phyloP scores from a whole-genome alignment of 2,113 vertebrate genomes.

The Rousettus leschenaultii region DNA sequence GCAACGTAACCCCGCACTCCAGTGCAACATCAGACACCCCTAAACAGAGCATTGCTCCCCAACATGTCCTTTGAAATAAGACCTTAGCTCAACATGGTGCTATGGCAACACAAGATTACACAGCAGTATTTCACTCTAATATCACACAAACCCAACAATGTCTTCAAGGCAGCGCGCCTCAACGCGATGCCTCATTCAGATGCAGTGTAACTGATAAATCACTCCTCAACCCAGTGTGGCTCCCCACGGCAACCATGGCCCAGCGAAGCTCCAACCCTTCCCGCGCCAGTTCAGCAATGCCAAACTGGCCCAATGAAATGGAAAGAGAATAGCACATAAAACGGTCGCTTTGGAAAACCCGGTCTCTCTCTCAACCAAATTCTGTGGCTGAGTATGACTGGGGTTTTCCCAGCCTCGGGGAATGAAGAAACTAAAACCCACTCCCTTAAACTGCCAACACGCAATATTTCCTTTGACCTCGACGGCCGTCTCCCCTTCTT shows the following conservation, averaged over 20 bases:
- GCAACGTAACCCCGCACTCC: rapidly evolving
- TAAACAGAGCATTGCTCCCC: rapidly evolving
- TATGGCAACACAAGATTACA: rapidly evolving
- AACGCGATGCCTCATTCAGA: rapidly evolving
- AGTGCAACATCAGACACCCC: rapidly evolving
- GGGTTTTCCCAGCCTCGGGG: conserved; percentile 56
- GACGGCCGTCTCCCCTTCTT: not conserved
- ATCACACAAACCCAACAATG: rapidly evolving
- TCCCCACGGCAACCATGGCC: rapidly evolving
- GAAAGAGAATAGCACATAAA: not conserved
- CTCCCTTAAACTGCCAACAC: not conserved
- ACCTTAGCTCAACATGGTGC: not conserved
- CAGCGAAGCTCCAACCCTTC: not conserved
- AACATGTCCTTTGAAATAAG: rapidly evolving
- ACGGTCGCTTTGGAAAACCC: not conserved
- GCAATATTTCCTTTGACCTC: not conserved
- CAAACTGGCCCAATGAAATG: not conserved
- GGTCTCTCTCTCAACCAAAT: not conserved
- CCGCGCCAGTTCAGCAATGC: not conserved
- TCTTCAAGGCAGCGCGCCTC: rapidly evolving
- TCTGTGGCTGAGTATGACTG: not conserved
- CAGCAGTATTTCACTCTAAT: rapidly evolving
- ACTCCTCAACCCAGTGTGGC: not conserved
- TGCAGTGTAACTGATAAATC: rapidly evolving
- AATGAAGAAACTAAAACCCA: not conserved